A percentile compares a stretch with the other conserved stretches of the same genome.
These are phyloP conservation scores for Cnemophilus loriae DNA, from an alignment of 2,113 vertebrate genomes.

Conservation along the genomic window DNA sequence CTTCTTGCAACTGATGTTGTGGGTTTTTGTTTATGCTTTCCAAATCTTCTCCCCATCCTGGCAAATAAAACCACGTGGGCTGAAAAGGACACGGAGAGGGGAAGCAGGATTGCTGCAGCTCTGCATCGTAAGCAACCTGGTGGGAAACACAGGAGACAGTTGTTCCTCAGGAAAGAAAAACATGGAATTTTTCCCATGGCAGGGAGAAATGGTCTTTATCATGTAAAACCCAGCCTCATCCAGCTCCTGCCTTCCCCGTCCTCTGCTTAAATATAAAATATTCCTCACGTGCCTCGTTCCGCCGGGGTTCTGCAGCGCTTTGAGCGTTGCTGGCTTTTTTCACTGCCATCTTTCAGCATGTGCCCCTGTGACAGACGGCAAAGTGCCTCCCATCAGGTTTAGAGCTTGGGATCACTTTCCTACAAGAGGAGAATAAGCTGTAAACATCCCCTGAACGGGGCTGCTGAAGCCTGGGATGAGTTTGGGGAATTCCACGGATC, in stretches of 20 bases:
- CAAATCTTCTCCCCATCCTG: not conserved
- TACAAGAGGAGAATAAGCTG: not conserved
- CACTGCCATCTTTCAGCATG: not conserved
- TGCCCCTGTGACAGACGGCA: not conserved
- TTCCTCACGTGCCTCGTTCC: not conserved
- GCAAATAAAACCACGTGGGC: not conserved
- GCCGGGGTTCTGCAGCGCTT: not conserved
- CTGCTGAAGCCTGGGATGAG: not conserved
- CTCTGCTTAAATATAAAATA: not conserved
- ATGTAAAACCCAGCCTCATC: not conserved
- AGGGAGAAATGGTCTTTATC: not conserved
- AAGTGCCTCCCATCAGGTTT: not conserved
- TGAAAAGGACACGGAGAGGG: not conserved
- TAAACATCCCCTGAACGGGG: not conserved
- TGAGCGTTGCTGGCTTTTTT: not conserved
- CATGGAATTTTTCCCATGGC: not conserved
- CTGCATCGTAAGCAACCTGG: not conserved
- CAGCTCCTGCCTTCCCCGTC: not conserved
- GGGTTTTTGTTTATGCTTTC: not conserved
- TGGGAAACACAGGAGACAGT: not conserved
- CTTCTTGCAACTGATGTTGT: not conserved
- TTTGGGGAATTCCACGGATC: not conserved
- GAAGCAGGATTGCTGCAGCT: not conserved
- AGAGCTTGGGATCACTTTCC: not conserved
- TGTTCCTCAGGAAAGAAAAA: not conserved